A percentile compares a stretch with the other conserved stretches of the same genome.
phyloP scores from a whole-genome alignment of 2,113 vertebrate species.

The Ursus arctos region DNA sequence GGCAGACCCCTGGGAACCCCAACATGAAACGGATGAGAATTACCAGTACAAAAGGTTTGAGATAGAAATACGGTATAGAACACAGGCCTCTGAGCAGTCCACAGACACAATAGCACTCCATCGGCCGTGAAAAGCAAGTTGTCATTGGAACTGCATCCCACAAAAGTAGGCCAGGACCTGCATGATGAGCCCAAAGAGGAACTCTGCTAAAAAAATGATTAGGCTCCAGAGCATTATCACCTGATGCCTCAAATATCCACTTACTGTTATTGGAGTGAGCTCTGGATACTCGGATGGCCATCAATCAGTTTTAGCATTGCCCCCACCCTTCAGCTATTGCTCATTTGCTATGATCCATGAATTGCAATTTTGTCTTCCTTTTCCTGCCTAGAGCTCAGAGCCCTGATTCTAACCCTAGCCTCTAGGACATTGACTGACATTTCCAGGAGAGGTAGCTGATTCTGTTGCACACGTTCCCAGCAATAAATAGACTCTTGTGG shows the following conservation, averaged over 20 bases:
- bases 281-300: not conserved
- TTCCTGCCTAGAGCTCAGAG: not conserved
- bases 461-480: not conserved
- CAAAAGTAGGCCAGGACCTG: not conserved
- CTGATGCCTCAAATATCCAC: not conserved
- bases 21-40: not conserved
- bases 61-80: not conserved
- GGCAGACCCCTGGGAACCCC: not conserved
- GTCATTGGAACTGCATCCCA: not conserved
- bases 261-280: not conserved
- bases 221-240: not conserved
- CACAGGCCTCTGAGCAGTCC: not conserved
- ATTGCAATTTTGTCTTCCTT: not conserved
- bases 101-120: not conserved
- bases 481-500: not conserved
- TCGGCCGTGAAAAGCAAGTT: not conserved
- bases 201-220: not conserved
- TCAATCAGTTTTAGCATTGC: not conserved
- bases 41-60: not conserved
- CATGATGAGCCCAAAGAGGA: too few relatives aligned
- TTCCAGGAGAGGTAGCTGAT: not conserved
- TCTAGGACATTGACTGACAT: not conserved
- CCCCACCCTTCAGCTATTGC: not conserved
- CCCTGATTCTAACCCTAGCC: not conserved
- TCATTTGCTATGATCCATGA: not conserved